phyloP scores from a whole-genome alignment of 2,113 vertebrate species.

The Corythornis cristatus region DNA sequence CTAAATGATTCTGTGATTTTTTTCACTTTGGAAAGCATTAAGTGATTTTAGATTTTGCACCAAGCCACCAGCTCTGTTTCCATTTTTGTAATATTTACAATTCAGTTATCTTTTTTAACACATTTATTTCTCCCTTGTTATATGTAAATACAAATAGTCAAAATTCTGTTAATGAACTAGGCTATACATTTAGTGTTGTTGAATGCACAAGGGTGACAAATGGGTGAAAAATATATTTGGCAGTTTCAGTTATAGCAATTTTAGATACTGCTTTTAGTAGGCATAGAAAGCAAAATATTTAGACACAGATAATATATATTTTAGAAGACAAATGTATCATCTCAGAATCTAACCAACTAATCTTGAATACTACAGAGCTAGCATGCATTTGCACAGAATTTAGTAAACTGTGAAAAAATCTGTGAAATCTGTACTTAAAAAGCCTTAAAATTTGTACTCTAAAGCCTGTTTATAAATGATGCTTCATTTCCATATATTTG shows the following conservation, averaged over 20 bases:
- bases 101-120: neutral
- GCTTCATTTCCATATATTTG: neutral
- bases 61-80: neutral
- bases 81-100: neutral
- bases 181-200: neutral
- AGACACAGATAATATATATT: conserved; percentile 5
- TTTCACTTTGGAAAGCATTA: neutral
- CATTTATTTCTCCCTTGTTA: conserved; percentile 1
- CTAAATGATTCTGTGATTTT: neutral
- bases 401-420: neutral
- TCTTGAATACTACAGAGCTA: neutral
- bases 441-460: neutral
- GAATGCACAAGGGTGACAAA: neutral
- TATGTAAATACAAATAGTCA: neutral
- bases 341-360: neutral
- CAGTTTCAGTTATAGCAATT: neutral
- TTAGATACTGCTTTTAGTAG: conserved; percentile 38
- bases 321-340: neutral
- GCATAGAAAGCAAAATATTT: conserved; percentile 26
- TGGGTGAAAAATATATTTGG: neutral
- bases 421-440: neutral
- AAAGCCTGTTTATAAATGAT: neutral
- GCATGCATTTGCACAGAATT: neutral
- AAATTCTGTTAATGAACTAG: neutral
- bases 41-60: neutral